These are phyloP conservation scores for Loriculus beryllinus DNA, from an alignment of 2,797 vertebrate species.

Conservation along the genomic window DNA sequence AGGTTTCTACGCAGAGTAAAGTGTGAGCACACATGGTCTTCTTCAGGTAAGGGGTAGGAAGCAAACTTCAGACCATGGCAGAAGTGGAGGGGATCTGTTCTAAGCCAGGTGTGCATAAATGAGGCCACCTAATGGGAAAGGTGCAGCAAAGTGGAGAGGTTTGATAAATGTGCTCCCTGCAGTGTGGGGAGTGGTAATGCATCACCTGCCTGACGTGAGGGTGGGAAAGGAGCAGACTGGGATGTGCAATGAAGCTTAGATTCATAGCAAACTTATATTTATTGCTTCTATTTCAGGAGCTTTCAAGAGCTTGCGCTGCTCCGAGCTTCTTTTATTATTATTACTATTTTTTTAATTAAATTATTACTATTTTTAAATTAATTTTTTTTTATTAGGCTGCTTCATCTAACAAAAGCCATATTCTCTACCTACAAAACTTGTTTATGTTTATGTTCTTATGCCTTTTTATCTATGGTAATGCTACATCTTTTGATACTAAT, in stretches of 20 bases:
- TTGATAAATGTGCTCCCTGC: background rate
- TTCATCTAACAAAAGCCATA: background rate
- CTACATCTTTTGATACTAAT: background rate
- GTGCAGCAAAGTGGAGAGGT: background rate
- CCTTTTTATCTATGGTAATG: background rate
- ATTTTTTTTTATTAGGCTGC: background rate
- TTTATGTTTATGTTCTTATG: background rate
- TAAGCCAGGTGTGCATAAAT: background rate
- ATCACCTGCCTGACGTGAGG: background rate
- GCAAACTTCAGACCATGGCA: background rate
- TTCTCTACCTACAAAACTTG: background rate
- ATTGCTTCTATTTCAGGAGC: background rate
- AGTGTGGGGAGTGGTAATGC: background rate
- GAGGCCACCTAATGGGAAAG: background rate
- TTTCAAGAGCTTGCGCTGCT: background rate
- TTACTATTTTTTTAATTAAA: background rate
- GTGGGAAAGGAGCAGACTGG: background rate
- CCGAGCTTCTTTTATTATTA: background rate
- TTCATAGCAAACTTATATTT: background rate
- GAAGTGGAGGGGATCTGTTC: background rate
- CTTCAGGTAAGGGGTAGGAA: background rate
- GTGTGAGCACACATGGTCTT: background rate
- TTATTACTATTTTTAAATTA: background rate
- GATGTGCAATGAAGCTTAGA: background rate
- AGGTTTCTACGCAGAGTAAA: background rate